Conservation (phyloP, 1,140 invertebrate genomes). For the Trichonephila clavipes region DNA sequence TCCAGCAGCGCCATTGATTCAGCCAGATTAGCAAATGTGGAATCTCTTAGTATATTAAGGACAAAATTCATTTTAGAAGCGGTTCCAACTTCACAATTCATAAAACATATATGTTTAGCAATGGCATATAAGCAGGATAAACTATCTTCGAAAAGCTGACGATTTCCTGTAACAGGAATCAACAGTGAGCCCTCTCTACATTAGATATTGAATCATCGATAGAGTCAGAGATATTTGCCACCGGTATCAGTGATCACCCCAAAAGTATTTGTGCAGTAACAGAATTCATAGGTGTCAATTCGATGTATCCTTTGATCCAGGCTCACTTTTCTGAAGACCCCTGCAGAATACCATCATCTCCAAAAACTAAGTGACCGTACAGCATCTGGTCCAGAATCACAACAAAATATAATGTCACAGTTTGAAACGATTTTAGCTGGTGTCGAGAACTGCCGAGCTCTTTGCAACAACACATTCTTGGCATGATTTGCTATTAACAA, state of each 20-base stretch:
- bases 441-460: background rate
- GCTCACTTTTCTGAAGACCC: too few relatives aligned
- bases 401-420: too few relatives aligned
- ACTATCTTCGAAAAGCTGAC: conserved; percentile 89
- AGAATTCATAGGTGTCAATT: too few relatives aligned
- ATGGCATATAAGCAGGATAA: conserved; percentile 95
- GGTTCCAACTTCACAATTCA: conserved; percentile 92
- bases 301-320: too few relatives aligned
- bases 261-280: too few relatives aligned
- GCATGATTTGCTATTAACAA: background rate
- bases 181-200: background rate
- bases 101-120: conserved; percentile 94
- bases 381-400: too few relatives aligned
- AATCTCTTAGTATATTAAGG: conserved; percentile 91
- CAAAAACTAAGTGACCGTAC: too few relatives aligned
- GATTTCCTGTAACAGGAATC: background rate
- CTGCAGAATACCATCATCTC: too few relatives aligned
- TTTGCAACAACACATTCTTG: background rate
- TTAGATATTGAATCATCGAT: background rate
- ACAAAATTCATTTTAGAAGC: conserved; percentile 97
- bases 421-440: too few relatives aligned
- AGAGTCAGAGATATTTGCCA: too few relatives aligned
- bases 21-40: conserved; percentile 92
- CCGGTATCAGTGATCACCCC: too few relatives aligned
- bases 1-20: conserved; percentile 96